Evolutionary conservation across 2,113 vertebrate genomes (phyloP).

Genomic region (Crotalus tigris): DNA sequence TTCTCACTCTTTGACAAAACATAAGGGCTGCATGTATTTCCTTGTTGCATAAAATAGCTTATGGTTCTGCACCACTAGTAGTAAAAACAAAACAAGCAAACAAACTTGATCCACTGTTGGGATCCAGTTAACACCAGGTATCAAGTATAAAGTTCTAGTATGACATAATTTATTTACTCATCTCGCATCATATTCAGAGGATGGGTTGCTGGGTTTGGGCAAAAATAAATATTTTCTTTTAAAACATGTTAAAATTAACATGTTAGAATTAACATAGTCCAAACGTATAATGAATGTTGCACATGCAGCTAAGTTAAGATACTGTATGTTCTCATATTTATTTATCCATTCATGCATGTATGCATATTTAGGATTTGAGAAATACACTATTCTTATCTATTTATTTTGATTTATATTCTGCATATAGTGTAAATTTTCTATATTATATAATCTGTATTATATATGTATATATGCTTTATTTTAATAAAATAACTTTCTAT

Average conservation of each 20-base stretch:
- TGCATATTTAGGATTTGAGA: neutral
- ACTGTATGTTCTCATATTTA: neutral
- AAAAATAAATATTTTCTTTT: neutral
- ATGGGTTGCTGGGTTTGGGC: neutral
- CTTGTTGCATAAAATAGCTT: neutral
- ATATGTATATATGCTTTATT: conserved; percentile 1
- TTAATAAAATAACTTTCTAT: conserved; percentile 18
- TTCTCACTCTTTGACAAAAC: neutral
- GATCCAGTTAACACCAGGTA: neutral
- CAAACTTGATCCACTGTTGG: neutral
- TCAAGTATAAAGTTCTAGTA: neutral
- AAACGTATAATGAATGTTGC: neutral
- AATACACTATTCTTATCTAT: neutral
- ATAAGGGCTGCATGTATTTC: neutral
- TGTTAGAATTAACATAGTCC: neutral
- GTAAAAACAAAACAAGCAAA: neutral
- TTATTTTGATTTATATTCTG: neutral
- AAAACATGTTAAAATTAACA: neutral
- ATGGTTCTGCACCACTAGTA: neutral
- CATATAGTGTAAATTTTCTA: neutral
- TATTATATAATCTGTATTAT: neutral
- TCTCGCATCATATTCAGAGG: neutral
- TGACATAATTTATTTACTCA: neutral
- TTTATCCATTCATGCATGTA: neutral
- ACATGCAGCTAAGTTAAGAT: neutral